Evolutionary conservation across 2,797 vertebrate genomes (phyloP).

Genomic region (Hybognathus amarus): DNA sequence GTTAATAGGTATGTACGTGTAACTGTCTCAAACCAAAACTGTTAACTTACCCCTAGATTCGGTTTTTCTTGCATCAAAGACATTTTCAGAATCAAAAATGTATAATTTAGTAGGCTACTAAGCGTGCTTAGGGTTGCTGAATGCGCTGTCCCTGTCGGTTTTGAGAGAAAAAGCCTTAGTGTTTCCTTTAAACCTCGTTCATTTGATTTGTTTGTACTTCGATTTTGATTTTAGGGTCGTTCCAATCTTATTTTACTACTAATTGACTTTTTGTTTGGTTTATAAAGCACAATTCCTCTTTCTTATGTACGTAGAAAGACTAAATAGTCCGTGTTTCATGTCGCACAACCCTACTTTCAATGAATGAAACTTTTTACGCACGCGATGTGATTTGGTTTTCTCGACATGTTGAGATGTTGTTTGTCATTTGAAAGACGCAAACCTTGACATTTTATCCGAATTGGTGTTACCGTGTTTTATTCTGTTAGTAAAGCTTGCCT

Average conservation of each 20-base stretch:
- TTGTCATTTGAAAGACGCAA: not conserved
- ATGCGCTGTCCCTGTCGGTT: not conserved
- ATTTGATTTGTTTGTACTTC: not conserved
- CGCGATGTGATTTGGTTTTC: not conserved
- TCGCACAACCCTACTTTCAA: not conserved
- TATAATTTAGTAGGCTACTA: not conserved
- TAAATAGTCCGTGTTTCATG: too few species aligned
- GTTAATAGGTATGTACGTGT: not conserved
- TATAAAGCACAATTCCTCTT: not conserved
- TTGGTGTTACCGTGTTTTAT: not conserved
- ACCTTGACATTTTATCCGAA: too few species aligned
- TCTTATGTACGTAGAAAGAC: not conserved
- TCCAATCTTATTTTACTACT: not conserved
- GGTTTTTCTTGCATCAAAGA: not conserved
- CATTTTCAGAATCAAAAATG: not conserved
- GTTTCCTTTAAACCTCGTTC: not conserved
- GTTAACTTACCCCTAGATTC: not conserved
- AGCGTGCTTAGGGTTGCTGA: not conserved
- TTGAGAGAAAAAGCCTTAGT: not conserved
- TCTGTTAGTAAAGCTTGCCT: not conserved
- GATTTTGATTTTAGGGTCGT: not conserved
- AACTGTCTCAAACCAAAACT: not conserved
- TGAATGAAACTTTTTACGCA: slow-evolving; percentile 18
- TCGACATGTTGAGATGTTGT: not conserved
- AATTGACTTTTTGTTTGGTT: not conserved